Conservation (phyloP, 2,888 invertebrate genomes). For the Heliconius ethilla region DNA sequence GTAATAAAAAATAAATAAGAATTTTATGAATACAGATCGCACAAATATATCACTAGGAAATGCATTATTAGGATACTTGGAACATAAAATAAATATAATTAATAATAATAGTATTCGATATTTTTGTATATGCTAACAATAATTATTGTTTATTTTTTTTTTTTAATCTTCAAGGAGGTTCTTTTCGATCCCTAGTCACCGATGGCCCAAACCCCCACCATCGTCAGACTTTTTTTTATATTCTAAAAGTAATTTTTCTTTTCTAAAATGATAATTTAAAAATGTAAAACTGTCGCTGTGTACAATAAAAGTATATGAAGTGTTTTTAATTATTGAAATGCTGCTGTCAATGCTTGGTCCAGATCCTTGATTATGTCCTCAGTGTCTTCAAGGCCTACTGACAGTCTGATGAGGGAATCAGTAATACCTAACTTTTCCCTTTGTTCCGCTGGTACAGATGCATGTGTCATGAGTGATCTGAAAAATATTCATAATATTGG, state of each 20-base stretch:
- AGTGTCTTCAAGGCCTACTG: conserved; percentile 93
- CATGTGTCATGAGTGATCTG: conserved; percentile 96
- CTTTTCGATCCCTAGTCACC: not conserved
- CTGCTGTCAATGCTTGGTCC: conserved; percentile 87
- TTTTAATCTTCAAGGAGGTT: not conserved
- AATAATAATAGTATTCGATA: conserved; percentile 15
- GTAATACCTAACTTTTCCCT: conserved; percentile 89
- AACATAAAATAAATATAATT: not conserved
- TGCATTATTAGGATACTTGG: conserved; percentile 13
- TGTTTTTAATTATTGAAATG: conserved; percentile 56
- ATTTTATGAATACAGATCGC: conserved; percentile 1
- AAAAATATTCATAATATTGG: not conserved
- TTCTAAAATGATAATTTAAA: not conserved
- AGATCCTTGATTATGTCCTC: conserved; percentile 93
- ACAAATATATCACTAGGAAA: conserved; percentile 10
- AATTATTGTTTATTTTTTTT: not conserved
- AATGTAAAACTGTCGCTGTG: not conserved
- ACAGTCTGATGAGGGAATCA: conserved; percentile 91
- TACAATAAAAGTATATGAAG: not conserved
- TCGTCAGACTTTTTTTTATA: not conserved
- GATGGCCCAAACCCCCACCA: not conserved
- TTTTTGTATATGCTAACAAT: not conserved
- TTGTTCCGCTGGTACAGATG: conserved; percentile 90
- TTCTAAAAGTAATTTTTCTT: not conserved
- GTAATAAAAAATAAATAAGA: not conserved